Conservation (phyloP, 2,797 vertebrate genomes). For the Fistularia tabacaria region DNA sequence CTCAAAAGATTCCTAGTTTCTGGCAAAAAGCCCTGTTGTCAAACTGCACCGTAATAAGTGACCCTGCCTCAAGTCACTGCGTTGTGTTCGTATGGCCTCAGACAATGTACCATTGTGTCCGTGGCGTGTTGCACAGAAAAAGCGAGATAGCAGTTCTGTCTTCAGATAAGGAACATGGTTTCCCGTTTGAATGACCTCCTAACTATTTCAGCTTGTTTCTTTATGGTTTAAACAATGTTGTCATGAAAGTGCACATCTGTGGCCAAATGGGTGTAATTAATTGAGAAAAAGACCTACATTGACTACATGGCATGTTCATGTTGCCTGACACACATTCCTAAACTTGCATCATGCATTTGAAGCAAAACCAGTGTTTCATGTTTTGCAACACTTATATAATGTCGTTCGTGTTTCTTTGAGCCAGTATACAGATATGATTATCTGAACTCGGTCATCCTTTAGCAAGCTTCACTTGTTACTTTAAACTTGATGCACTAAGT, state of each 20-base stretch:
- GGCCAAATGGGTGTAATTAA: not conserved
- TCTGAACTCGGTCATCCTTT: conserved; percentile 17
- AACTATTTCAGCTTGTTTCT: too few relatives aligned
- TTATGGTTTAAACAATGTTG: too few relatives aligned
- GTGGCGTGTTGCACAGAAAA: conserved; percentile 13
- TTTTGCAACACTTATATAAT: conserved; percentile 1
- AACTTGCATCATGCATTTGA: conserved; percentile 9
- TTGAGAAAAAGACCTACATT: conserved; percentile 15
- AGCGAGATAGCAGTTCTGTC: conserved; percentile 21
- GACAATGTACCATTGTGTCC: conserved; percentile 36
- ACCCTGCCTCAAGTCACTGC: conserved; percentile 12
- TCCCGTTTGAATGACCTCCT: conserved; percentile 5
- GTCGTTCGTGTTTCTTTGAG: conserved; percentile 4
- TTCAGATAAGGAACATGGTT: conserved; percentile 9
- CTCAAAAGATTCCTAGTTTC: too few relatives aligned
- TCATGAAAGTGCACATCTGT: too few relatives aligned
- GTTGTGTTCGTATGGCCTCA: conserved; percentile 18
- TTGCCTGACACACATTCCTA: too few relatives aligned
- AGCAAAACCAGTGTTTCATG: not conserved
- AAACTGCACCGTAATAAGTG: not conserved
- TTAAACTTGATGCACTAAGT: conserved; percentile 34
- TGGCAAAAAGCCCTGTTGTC: not conserved
- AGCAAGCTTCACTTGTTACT: conserved; percentile 19
- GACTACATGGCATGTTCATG: not conserved
- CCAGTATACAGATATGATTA: conserved; percentile 17